Percentiles rank a stretch among this genome's conserved stretches.
Evolutionary conservation across 2,113 vertebrate genomes (phyloP).

Genomic region (Dasypus novemcinctus): DNA sequence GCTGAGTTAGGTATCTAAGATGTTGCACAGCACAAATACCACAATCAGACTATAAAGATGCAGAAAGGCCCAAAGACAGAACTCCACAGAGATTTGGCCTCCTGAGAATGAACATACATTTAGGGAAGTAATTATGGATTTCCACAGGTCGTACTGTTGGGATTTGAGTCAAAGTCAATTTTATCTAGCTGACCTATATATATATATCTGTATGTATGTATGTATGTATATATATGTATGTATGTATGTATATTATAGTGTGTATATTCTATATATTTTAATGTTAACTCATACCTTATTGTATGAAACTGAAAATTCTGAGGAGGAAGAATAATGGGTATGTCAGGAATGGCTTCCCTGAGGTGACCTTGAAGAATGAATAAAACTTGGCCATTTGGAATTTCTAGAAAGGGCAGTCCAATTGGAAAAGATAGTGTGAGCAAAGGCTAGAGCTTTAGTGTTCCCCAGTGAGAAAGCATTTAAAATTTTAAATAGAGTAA

Average conservation of each 20-base stretch:
- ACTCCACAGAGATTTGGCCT: neutral
- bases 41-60: neutral
- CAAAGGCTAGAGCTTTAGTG: neutral
- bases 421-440: neutral
- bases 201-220: no score
- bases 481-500: neutral
- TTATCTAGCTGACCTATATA: neutral
- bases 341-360: neutral
- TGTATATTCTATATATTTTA: neutral
- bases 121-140: neutral
- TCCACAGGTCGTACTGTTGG: neutral
- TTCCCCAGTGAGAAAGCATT: neutral
- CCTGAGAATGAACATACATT: neutral
- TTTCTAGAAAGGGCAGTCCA: neutral
- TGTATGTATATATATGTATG: no score
- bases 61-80: neutral
- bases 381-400: neutral
- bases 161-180: neutral
- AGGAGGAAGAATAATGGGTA: neutral
- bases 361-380: neutral
- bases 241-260: neutral
- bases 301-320: neutral
- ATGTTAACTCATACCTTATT: neutral
- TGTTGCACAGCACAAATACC: accelerated
- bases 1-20: neutral